Conservation (phyloP, 2,888 invertebrate genomes). For the Ectobius pallidus region DNA sequence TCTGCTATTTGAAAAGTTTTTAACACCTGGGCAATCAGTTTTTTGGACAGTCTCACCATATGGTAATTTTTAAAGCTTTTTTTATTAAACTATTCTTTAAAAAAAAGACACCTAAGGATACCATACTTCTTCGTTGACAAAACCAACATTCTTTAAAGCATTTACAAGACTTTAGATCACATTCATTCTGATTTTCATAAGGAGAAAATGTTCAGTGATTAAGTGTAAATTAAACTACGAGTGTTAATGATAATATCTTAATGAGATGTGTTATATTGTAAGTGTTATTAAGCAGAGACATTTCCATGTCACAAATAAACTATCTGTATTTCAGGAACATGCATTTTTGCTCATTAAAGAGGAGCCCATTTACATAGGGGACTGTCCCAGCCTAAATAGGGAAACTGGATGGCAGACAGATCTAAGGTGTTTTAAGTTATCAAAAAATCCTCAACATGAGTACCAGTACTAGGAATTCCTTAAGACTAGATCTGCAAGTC, state of each 20-base stretch:
- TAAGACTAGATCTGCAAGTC: no score
- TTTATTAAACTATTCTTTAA: neutral
- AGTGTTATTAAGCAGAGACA: neutral
- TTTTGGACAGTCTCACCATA: slow-evolving; percentile 18
- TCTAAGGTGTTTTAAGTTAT: neutral
- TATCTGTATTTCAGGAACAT: neutral
- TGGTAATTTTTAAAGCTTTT: neutral
- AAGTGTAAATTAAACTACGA: neutral
- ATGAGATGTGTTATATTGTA: neutral
- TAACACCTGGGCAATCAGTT: neutral
- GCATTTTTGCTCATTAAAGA: neutral
- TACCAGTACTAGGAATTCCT: no score
- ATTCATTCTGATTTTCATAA: slow-evolving; percentile 5
- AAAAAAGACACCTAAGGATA: neutral
- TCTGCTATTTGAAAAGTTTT: neutral
- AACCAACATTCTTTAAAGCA: neutral
- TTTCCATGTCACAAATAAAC: slow-evolving; percentile 7
- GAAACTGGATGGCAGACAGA: neutral
- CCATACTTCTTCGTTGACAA: neutral
- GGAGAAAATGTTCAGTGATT: neutral
- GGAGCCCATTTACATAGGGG: neutral
- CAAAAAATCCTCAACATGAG: no score
- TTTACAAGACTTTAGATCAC: neutral
- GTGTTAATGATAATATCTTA: neutral
- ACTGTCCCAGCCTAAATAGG: slow-evolving; percentile 20